Base-by-base conservation (phyloP, 2,113 vertebrate species). In the Sebastes fasciatus region DNA sequence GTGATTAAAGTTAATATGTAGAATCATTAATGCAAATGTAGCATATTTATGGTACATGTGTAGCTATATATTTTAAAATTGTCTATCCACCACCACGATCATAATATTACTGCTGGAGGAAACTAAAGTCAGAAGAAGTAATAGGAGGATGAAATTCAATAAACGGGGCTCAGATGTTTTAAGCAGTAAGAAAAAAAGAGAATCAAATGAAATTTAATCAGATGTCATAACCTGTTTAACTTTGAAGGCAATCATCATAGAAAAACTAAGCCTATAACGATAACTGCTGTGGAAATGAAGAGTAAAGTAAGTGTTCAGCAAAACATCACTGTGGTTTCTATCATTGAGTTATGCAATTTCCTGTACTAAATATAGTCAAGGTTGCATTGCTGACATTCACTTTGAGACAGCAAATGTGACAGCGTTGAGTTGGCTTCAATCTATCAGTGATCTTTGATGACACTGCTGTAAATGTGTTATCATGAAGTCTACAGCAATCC, bases 391-490 rank as follows among this genome's bases (percentile, higher is more conserved):
- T 81, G 52, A 64, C 19, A 26, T 40, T 43, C 6, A 74, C 48
- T 55, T 42, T 55, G 6, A 71, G 54, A 42, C 19, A 60, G 34
- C 43, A 52, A 34, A n/a, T 17, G 11, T 14, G 40, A 63, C 21
- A 62, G 52, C 13, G 26, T 43, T 65, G 52, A 64, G 57, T 12
- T 71, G 8, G 61, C 64, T 40, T 76, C 71, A 78, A 16, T 57
- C 17, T 49, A 21, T 80, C 60, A 42, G 34, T 13, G 2, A 66
- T 74, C 61, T 82, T 43, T 80, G 74, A 71, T 77, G 77, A 66
- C n/a, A 62, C 68, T 67, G 58, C 49, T 66, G 51, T 55, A 55
- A 82, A 79, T 74, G 57, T 54, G 60, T 64, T 19, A 66, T 26
- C 34, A 58, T n/a, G 1, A 4, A 46, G 10, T 73, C 49, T 70